Evolutionary conservation across 2,797 vertebrate species (phyloP), one percentile per base, ranked within the genome.

Genomic region (Darevskia nairensis): DNA sequence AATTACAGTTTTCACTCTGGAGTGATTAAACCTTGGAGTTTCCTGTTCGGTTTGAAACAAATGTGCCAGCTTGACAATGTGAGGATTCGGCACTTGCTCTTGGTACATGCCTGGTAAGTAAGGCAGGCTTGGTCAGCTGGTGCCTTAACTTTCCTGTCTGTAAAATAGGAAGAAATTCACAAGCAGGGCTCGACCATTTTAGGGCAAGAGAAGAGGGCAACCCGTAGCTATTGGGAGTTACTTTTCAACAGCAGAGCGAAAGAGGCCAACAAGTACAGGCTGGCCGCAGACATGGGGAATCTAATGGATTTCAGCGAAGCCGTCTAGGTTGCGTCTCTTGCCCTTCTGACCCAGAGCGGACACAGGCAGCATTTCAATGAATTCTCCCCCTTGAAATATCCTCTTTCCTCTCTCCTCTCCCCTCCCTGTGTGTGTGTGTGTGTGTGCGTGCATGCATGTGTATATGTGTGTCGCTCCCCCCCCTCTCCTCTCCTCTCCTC

Each of bases 61-160:
- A 17, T 32, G 4, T 32, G 32, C 29, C 23, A 81, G 9, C 71
- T 64, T 75, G 79, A 39, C 50, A 87, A 75, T 23, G 35, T 21
- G 4, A 39, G 2, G 6, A 27, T 50, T 27, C 23, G 13, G 11
- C 23, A 15, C 69, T 87, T 75, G 55, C 27, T 44, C 10, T 6
- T 71, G 2, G 39, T 41, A 23, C 27, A 29, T 15, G 19, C 29
- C 74, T 29, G n/a, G 39, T 17, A 17, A n/a, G 61, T 71, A 71
- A 71, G 50, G 13, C 66, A 41, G 21, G 61, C 41, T 50, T 50
- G n/a, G 10, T 35, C 35, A 29, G 21, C 29, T 11, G 3, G 29
- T 82, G 71, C 55, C 71, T 87, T 44, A 50, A 61, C 44, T 68
- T 87, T 68, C 41, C 80, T 29, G 3, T 76, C 84, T 76, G 50